These are phyloP conservation scores for Tetragonula clypearis DNA, from an alignment of 1,140 invertebrate genomes.

Conservation along the genomic window DNA sequence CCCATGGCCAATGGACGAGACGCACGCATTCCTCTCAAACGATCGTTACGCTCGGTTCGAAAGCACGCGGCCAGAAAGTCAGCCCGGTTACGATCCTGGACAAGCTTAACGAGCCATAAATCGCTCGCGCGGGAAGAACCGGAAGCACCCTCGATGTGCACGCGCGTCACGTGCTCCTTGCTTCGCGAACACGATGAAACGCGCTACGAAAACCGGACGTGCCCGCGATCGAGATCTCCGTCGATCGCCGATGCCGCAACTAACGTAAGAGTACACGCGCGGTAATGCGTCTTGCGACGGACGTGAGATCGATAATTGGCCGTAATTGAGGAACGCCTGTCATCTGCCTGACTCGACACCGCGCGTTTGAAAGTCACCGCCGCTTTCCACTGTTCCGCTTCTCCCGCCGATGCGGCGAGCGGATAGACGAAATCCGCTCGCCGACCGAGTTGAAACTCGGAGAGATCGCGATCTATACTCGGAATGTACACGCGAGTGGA, in stretches of 20 bases:
- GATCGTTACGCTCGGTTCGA: neutral
- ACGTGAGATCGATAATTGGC: constrained; percentile 37
- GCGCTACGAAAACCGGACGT: constrained; percentile 1
- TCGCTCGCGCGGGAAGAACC: constrained; percentile 27
- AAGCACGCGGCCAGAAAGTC: neutral
- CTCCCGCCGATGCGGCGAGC: neutral
- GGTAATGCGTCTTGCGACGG: neutral
- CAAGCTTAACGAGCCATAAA: constrained; percentile 64
- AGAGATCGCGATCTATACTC: neutral
- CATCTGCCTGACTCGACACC: neutral
- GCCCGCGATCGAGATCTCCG: constrained; percentile 9
- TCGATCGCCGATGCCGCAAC: neutral
- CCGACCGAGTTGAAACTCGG: too few species aligned
- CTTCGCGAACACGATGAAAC: neutral
- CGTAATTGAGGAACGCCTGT: constrained; percentile 25
- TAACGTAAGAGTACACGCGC: neutral
- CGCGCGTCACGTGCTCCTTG: neutral
- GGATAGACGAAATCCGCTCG: too few species aligned
- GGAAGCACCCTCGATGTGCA: constrained; percentile 13
- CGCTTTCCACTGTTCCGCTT: neutral
- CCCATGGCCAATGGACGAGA: constrained; percentile 38
- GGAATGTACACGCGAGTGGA: neutral
- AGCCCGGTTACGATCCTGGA: neutral
- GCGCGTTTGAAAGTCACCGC: neutral
- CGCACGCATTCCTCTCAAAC: constrained; percentile 52